Conservation (phyloP, 2,113 vertebrate species). For the Peucedramus taeniatus region DNA sequence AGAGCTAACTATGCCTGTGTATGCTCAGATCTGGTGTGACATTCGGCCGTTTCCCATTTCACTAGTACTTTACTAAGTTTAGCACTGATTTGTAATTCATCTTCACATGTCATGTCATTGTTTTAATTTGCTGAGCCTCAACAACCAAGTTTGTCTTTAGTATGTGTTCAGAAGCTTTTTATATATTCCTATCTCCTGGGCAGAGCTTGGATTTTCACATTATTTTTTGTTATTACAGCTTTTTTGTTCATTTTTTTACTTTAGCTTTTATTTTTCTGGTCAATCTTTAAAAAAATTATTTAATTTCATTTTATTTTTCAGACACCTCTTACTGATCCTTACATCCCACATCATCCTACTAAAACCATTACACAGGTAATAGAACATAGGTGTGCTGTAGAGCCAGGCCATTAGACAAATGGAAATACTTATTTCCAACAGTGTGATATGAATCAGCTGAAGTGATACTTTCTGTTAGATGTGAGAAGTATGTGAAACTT, state of each 20-base stretch:
- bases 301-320: conserved; percentile 88
- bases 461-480: background rate
- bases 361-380: conserved; percentile 89
- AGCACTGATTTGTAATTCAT: background rate
- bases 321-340: conserved; percentile 87
- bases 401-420: background rate
- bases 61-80: background rate
- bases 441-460: background rate
- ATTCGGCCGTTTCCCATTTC: background rate
- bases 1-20: background rate
- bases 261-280: conserved; percentile 49
- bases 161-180: background rate
- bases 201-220: background rate
- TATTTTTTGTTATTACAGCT: conserved; percentile 1
- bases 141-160: conserved; percentile 48
- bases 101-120: background rate
- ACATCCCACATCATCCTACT: conserved; percentile 80
- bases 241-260: conserved; percentile 49
- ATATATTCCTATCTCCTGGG: background rate
- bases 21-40: background rate
- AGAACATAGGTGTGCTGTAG: conserved; percentile 57
- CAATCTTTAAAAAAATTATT: conserved; percentile 66
- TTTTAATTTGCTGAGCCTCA: conserved; percentile 42
- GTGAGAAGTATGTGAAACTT: background rate
- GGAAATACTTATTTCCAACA: background rate